A percentile compares a stretch with the other conserved stretches of the same genome.
Evolutionary conservation across 2,113 vertebrate genomes (phyloP).

Genomic region (Lynx canadensis): DNA sequence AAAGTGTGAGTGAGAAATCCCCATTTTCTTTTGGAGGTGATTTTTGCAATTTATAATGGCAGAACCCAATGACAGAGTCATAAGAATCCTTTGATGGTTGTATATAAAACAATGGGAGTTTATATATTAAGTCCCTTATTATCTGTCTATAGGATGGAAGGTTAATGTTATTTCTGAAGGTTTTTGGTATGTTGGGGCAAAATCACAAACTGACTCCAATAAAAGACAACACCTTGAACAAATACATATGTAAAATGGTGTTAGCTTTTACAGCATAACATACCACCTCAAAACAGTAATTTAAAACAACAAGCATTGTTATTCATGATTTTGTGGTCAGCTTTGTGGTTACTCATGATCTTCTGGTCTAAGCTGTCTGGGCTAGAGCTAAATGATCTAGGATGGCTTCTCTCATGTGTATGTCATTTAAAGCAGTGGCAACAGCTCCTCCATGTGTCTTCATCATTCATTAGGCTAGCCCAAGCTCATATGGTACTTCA

Average conservation of each 20-base stretch:
- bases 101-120: background rate
- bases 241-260: background rate
- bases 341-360: no score
- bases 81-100: background rate
- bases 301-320: background rate
- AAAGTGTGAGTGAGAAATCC: background rate
- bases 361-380: background rate
- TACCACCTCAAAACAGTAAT: background rate
- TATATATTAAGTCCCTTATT: background rate
- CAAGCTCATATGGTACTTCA: rapidly evolving
- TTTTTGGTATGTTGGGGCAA: background rate
- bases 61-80: background rate
- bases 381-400: background rate
- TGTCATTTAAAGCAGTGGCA: background rate
- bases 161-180: background rate
- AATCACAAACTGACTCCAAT: background rate
- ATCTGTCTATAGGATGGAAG: background rate
- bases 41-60: background rate
- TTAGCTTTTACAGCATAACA: background rate
- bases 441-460: background rate
- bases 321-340: background rate
- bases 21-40: background rate
- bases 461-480: no score
- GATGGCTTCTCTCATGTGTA: background rate
- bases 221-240: background rate